phyloP scores from a whole-genome alignment of 2,797 vertebrate genomes.

The Ctenochaetus hawaiiensis region DNA sequence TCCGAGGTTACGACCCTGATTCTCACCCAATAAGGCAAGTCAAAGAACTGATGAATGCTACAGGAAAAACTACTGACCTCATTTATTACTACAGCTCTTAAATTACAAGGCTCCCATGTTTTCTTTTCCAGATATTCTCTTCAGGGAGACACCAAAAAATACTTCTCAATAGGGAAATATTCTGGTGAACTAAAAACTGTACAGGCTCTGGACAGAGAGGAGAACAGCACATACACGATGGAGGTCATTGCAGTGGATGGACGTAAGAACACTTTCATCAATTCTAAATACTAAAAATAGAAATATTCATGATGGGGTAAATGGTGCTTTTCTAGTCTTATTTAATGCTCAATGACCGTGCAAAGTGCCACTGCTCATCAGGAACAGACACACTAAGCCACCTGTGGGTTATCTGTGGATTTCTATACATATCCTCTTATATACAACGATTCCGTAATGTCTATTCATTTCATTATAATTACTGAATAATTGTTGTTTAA shows the following conservation, averaged over 20 bases:
- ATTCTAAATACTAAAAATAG: not conserved
- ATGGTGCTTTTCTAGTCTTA: no score
- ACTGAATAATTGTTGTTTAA: not conserved
- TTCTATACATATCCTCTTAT: not conserved
- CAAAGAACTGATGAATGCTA: not conserved
- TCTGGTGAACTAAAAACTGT: slow-evolving; percentile 87
- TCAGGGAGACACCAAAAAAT: slow-evolving; percentile 87
- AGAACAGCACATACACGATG: slow-evolving; percentile 88
- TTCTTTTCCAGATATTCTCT: slow-evolving; percentile 84
- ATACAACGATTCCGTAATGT: not conserved
- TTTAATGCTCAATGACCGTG: no score
- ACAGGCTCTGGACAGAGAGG: slow-evolving; percentile 85
- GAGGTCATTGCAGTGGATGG: slow-evolving; percentile 86
- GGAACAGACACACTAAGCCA: no score
- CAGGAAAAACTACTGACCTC: not conserved
- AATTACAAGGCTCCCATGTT: not conserved
- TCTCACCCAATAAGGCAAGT: slow-evolving; percentile 84
- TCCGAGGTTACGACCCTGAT: slow-evolving; percentile 85
- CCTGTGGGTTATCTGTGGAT: not conserved
- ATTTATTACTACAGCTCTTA: not conserved
- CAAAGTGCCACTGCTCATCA: no score
- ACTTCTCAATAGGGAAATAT: slow-evolving; percentile 87
- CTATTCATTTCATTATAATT: no score
- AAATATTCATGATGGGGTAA: not conserved
- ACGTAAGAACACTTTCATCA: slow-evolving; percentile 74